Evolutionary conservation across 2,113 vertebrate genomes (phyloP), one percentile per base, ranked within the genome.

Genomic region (Tympanuchus pallidicinctus): DNA sequence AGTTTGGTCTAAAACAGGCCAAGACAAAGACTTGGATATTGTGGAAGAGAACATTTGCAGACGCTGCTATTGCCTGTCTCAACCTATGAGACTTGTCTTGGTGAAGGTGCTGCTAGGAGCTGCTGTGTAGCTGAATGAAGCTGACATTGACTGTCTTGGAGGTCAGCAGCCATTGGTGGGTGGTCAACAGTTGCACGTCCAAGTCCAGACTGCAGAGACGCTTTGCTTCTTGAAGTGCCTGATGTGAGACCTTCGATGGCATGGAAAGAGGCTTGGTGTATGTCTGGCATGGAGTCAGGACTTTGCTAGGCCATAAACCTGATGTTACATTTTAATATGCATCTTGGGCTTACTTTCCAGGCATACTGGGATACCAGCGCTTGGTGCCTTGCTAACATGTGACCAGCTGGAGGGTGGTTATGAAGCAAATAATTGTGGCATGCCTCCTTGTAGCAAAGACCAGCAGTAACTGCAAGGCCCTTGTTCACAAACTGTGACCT

Each of bases 51-150:
- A 6, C 52, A 24, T 43, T 76, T 81, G 18, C 77, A 69, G 52
- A 16, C 20, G 6, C 48, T 59, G 38, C 42, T 54, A 0, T 22
- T 50, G 57, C 40, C 60, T 4, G 0, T 50, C 27, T 69, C 8
- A 66, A 2, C 22, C 61, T 2, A 0, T 16, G 36, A 82, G 66
- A 42, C 5, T 27, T 24, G 3, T 32, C 45, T 3, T 12, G 5
- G 56, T 32, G 69, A 24, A 60, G 67, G 18, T 21, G 47, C 34
- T 32, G 47, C 5, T 40, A 40, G 19, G 24, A 50, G 9, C 27
- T 32, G 50, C n/a, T 20, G 32, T 12, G 36, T 19, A 57, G 42
- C 52, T 52, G 47, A 14, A 20, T 14, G 21, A n/a, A 11, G 21
- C 2, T 19, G 25, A 4, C 30, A 40, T 48, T 22, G 4, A 3